Evolutionary conservation across 2,797 vertebrate species (phyloP).

Genomic region (Salmo trutta): DNA sequence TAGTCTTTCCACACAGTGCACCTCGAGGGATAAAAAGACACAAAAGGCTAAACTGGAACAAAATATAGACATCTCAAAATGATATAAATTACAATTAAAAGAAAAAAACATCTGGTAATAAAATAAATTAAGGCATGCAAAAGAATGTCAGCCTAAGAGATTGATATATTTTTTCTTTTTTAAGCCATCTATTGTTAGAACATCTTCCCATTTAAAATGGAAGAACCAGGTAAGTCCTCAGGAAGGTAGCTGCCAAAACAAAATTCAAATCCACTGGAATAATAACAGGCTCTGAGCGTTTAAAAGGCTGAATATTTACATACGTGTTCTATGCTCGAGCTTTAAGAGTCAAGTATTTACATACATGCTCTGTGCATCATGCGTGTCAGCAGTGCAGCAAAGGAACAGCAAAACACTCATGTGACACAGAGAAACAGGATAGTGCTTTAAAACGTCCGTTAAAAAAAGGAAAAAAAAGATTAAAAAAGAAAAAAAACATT

Average conservation of each 20-base stretch:
- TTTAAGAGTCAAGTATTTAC: conserved; percentile 53
- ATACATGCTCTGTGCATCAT: conserved; percentile 72
- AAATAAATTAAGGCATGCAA: conserved; percentile 29
- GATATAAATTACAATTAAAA: conserved; percentile 17
- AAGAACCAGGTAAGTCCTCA: conserved; percentile 9
- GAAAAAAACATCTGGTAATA: conserved; percentile 29
- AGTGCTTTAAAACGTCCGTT: conserved; percentile 5
- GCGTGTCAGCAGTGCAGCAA: conserved; percentile 53
- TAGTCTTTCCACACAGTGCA: conserved; percentile 13
- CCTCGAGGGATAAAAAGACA: neutral
- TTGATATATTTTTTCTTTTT: conserved; percentile 42
- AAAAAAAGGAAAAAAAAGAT: conserved; percentile 50
- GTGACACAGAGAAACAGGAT: conserved; percentile 8
- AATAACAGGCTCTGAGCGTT: neutral
- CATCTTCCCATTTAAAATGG: conserved; percentile 5
- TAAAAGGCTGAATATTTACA: conserved; percentile 23
- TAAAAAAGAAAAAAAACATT: conserved; percentile 13
- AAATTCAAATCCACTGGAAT: conserved; percentile 15
- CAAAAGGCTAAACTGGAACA: conserved; percentile 2
- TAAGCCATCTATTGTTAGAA: neutral
- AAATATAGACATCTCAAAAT: conserved; percentile 14
- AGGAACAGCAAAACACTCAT: conserved; percentile 11
- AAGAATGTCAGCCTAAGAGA: conserved; percentile 7
- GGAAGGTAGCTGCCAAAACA: conserved; percentile 33
- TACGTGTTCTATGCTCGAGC: neutral